Evolutionary conservation across 35 echinoderm and acorn worm genomes (phyloP).

Genomic region (Amphiura filiformis): DNA sequence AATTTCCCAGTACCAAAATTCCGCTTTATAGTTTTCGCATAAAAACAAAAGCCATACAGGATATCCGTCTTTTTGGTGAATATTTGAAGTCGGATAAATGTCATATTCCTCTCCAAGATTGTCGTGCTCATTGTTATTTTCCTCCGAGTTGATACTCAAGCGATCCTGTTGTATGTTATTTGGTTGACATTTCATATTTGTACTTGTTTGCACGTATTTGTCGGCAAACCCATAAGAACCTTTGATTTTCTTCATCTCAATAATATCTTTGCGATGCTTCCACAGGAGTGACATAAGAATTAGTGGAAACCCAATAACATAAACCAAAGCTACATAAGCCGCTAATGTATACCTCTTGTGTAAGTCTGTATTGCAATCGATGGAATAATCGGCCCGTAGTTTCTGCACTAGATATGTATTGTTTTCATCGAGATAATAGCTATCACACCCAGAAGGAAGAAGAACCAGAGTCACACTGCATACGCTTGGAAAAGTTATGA

Average conservation of each 20-base stretch:
- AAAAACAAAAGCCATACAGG: constrained; percentile 18
- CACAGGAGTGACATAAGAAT: constrained; percentile 17
- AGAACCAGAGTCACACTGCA: constrained; percentile 26
- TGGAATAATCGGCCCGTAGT: constrained; percentile 30
- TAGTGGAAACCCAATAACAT: constrained; percentile 27
- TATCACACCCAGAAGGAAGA: constrained; percentile 11
- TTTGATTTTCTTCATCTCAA: background rate
- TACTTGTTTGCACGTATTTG: background rate
- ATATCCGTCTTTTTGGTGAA: background rate
- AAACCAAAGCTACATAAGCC: background rate
- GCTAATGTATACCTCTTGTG: background rate
- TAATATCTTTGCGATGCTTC: background rate
- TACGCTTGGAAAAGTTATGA: constrained; percentile 27
- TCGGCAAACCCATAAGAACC: background rate
- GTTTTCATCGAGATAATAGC: constrained; percentile 23
- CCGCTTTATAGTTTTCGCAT: constrained; percentile 47
- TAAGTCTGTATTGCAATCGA: background rate
- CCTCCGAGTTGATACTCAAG: background rate
- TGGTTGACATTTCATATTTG: background rate
- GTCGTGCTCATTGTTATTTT: too few relatives aligned
- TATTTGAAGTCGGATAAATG: background rate
- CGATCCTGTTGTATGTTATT: background rate
- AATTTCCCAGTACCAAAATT: constrained; percentile 58
- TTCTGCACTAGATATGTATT: background rate
- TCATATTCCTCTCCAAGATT: background rate